Percentiles rank a stretch among this genome's conserved stretches.
phyloP scores from a whole-genome alignment of 2,113 vertebrate species.

The Corydoras sp. region DNA sequence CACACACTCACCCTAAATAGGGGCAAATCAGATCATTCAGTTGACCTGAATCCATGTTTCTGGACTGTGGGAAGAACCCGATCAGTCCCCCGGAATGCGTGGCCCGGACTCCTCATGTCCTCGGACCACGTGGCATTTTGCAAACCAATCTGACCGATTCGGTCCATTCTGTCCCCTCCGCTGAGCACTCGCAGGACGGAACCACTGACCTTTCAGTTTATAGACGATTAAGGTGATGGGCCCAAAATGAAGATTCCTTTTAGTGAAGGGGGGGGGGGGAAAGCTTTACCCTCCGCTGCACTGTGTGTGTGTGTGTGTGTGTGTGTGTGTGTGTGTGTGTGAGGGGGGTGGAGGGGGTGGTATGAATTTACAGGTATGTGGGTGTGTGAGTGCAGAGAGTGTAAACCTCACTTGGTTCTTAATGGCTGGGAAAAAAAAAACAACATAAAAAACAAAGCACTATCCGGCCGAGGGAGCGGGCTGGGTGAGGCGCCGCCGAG shows the following conservation, averaged over 20 bases:
- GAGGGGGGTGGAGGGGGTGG: no score
- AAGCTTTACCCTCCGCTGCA: constrained; percentile 10
- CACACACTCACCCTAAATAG: no score
- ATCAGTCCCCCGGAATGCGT: constrained; percentile 2
- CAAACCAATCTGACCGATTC: constrained; percentile 46
- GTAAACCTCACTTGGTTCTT: no score
- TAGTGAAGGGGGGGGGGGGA: constrained; percentile 24
- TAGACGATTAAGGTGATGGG: constrained; percentile 51
- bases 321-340: no score
- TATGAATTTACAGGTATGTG: no score
- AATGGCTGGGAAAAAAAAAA: constrained; percentile 27
- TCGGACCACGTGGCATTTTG: constrained; percentile 40
- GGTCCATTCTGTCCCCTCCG: constrained; percentile 48
- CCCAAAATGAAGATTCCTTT: constrained; percentile 44
- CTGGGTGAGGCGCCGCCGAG: neutral
- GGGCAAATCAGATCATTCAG: no score
- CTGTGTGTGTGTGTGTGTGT: neutral
- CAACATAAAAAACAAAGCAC: constrained; percentile 26
- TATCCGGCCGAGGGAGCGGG: constrained; percentile 15
- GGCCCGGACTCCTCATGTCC: constrained; percentile 50
- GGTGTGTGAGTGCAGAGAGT: no score
- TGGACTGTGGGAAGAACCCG: neutral
- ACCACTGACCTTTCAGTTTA: constrained; percentile 65
- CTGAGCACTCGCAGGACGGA: constrained; percentile 48
- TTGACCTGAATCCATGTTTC: no score